Evolutionary conservation across 2,113 vertebrate genomes (phyloP).

Genomic region (Podocnemis expansa): DNA sequence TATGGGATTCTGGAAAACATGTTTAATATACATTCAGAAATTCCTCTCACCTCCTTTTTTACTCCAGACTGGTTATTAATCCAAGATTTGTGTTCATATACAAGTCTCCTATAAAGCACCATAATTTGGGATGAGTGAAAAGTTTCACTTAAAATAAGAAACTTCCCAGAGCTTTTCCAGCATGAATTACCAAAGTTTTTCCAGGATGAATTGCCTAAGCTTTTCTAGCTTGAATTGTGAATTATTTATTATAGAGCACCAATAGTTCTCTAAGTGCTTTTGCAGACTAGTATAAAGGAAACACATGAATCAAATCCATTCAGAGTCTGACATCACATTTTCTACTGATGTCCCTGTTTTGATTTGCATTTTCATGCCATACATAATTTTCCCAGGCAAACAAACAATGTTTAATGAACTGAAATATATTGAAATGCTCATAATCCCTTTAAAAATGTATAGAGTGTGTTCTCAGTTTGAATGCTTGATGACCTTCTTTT

Average conservation of each 20-base stretch:
- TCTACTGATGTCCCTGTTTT: background rate
- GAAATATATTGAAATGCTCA: background rate
- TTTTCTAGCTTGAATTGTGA: background rate
- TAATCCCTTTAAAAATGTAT: background rate
- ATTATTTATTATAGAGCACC: background rate
- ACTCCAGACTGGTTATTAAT: background rate
- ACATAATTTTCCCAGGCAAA: background rate
- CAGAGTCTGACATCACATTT: background rate
- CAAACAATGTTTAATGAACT: background rate
- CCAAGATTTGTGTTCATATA: background rate
- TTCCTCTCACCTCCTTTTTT: background rate
- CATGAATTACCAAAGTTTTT: background rate
- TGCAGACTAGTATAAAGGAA: background rate
- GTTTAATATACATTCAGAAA: background rate
- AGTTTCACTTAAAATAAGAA: background rate
- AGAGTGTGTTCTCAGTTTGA: background rate
- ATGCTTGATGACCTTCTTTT: background rate
- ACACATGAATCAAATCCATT: background rate
- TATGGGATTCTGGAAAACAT: background rate
- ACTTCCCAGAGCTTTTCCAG: background rate
- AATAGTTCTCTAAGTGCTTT: background rate
- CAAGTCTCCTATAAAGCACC: rapidly evolving
- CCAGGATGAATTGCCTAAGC: background rate
- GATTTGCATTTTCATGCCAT: background rate
- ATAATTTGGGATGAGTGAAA: background rate